These are phyloP conservation scores for Gymnothorax javanicus DNA, from an alignment of 2,797 vertebrate species.

Conservation along the genomic window DNA sequence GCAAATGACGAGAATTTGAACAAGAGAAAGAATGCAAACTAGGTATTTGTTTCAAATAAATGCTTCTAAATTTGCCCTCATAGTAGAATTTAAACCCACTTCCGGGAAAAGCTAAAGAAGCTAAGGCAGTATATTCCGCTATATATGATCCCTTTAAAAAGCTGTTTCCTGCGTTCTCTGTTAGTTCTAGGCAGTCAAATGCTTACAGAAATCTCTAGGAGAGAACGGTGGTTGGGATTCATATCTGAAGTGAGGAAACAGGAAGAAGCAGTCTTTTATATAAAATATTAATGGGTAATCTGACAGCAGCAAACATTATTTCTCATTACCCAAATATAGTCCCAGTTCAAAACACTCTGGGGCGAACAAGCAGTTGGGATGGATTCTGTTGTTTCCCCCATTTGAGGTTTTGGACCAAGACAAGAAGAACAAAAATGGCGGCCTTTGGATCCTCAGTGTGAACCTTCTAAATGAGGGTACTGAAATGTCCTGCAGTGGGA, in stretches of 20 bases:
- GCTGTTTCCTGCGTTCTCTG: background rate
- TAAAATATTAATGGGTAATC: background rate
- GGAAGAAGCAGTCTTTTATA: background rate
- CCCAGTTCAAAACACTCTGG: background rate
- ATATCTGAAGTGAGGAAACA: background rate
- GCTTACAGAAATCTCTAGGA: constrained; percentile 40
- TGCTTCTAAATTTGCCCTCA: background rate
- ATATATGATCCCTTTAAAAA: background rate
- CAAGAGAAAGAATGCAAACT: background rate
- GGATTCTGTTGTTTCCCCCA: constrained; percentile 20
- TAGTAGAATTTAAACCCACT: background rate
- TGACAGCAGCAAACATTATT: background rate
- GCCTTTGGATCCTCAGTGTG: constrained; percentile 27
- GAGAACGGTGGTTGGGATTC: constrained; percentile 16
- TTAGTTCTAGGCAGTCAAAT: background rate
- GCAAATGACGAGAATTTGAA: background rate
- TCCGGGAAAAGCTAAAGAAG: background rate
- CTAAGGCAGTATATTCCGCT: background rate
- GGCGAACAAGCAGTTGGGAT: background rate
- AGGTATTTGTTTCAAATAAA: background rate
- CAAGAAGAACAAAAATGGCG: constrained; percentile 44
- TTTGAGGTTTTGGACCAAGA: constrained; percentile 3
- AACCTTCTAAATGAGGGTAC: background rate
- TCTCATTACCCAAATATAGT: background rate
- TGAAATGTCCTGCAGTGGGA: constrained; percentile 19